Evolutionary conservation across 2,113 vertebrate genomes (phyloP).

Genomic region (Triplophysa dalaica): DNA sequence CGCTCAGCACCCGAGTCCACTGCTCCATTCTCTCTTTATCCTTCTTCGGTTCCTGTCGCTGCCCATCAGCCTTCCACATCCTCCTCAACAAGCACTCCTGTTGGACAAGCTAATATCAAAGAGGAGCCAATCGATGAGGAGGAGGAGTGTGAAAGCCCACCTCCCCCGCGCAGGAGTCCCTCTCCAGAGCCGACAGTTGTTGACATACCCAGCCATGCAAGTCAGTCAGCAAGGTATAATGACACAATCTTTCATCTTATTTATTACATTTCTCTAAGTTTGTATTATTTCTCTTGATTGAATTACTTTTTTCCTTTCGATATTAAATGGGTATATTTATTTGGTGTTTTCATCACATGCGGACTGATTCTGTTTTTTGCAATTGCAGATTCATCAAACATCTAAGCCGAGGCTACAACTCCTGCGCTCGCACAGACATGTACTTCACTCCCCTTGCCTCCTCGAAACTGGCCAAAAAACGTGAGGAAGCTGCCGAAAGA

Average conservation of each 20-base stretch:
- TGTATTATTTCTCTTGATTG: no score
- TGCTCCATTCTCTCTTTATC: constrained; percentile 51
- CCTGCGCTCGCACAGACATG: constrained; percentile 88
- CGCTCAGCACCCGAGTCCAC: constrained; percentile 74
- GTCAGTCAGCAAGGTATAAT: constrained; percentile 90
- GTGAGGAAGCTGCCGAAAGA: constrained; percentile 91
- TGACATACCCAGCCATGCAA: constrained; percentile 91
- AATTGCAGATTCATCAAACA: constrained; percentile 90
- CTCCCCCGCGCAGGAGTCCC: constrained; percentile 85
- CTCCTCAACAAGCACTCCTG: constrained; percentile 63
- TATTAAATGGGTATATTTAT: no score
- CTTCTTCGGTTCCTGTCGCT: constrained; percentile 67
- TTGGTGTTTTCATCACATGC: no score
- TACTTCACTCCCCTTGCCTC: constrained; percentile 93
- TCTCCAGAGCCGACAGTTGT: constrained; percentile 91
- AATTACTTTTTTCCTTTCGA: no score
- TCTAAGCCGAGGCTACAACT: constrained; percentile 94
- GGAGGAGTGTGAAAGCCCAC: constrained; percentile 88
- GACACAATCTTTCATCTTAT: neutral
- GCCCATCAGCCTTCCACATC: constrained; percentile 75
- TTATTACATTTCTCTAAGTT: no score
- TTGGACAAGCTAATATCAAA: constrained; percentile 77
- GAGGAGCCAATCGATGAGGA: constrained; percentile 92
- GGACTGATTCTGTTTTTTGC: no score
- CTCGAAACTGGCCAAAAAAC: constrained; percentile 95